These are phyloP conservation scores for Eidolon dupreanum DNA, from an alignment of 2,797 vertebrate genomes.

Conservation along the genomic window DNA sequence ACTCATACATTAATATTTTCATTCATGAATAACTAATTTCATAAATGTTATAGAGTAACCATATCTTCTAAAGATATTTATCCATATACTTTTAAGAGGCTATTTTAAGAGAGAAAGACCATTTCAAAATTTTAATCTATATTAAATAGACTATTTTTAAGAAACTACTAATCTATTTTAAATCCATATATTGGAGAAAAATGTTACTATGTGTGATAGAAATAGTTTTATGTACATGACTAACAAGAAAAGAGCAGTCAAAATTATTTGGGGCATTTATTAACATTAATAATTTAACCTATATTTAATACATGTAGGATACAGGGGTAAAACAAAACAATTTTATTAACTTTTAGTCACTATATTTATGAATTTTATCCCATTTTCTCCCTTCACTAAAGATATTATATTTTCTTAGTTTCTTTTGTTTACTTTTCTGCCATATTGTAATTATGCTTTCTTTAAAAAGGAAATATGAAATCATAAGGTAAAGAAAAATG, in stretches of 20 bases:
- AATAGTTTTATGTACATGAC: not conserved
- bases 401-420: not conserved
- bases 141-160: not conserved
- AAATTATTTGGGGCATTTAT: not conserved
- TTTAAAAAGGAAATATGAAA: not conserved
- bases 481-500: not conserved
- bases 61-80: not conserved
- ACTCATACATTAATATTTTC: constrained; percentile 37
- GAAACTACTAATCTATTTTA: not conserved
- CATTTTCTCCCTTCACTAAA: not conserved
- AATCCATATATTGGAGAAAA: not conserved
- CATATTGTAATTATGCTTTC: not conserved
- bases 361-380: not conserved
- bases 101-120: not conserved
- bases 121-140: not conserved
- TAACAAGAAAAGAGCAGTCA: not conserved
- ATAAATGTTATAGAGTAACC: constrained; percentile 63
- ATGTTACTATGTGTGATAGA: not conserved
- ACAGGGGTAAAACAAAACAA: not conserved
- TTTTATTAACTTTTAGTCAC: not conserved
- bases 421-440: not conserved
- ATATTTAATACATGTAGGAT: not conserved
- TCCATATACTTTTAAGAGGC: not conserved
- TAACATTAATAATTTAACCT: not conserved
- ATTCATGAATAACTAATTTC: constrained; percentile 66